Evolutionary conservation across 2,888 invertebrate species (phyloP).

Genomic region (Cephus rjabovi): DNA sequence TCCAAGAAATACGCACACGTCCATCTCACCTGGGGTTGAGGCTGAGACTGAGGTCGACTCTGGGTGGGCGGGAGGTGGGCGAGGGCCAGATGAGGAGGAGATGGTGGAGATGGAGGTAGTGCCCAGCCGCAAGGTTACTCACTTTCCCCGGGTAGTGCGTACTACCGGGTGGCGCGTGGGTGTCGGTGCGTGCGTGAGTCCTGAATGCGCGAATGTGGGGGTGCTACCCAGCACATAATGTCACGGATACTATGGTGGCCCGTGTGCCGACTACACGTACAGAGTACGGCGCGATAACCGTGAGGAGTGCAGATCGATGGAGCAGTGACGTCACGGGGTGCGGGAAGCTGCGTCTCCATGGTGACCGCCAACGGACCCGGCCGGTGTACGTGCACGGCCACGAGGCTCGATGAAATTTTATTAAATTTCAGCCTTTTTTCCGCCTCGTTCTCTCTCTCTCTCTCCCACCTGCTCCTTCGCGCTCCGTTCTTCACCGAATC

Average conservation of each 20-base stretch:
- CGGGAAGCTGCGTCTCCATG: constrained; percentile 66
- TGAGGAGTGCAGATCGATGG: constrained; percentile 61
- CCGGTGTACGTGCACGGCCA: constrained; percentile 27
- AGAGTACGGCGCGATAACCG: constrained; percentile 39
- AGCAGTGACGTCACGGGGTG: constrained; percentile 65
- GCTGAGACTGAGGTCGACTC: not conserved
- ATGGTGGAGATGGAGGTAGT: not conserved
- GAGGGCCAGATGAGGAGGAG: not conserved
- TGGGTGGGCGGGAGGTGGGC: not conserved
- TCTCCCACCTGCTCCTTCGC: not conserved
- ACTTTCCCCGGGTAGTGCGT: constrained; percentile 34
- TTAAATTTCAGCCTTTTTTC: constrained; percentile 57
- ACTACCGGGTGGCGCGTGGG: constrained; percentile 1
- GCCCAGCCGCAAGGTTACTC: constrained; percentile 45
- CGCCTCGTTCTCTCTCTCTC: not conserved
- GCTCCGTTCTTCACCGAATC: not conserved
- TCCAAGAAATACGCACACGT: not conserved
- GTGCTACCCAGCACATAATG: constrained; percentile 25
- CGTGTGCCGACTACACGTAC: constrained; percentile 31
- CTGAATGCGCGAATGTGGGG: not conserved
- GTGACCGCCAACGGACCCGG: constrained; percentile 66
- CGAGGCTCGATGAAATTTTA: constrained; percentile 57
- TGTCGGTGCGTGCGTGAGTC: not conserved
- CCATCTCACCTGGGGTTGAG: not conserved
- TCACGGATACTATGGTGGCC: constrained; percentile 24